phyloP scores from a whole-genome alignment of 2,113 vertebrate species.

The Microcebus jonahi region DNA sequence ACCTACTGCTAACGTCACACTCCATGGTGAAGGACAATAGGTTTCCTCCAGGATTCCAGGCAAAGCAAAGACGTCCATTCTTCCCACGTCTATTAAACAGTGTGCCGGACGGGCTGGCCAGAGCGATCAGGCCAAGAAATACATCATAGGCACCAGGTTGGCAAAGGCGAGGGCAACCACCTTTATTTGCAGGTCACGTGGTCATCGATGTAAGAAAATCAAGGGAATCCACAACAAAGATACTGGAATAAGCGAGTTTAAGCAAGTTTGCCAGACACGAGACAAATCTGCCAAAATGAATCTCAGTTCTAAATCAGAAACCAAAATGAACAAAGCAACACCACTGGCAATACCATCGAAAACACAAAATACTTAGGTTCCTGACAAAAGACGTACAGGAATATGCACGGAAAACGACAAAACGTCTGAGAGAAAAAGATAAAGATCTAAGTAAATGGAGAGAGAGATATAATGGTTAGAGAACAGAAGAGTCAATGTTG shows the following conservation, averaged over 20 bases:
- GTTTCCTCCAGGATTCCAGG: background rate
- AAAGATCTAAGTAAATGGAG: background rate
- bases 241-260: background rate
- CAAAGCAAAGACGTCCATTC: no score
- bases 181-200: no score
- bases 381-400: background rate
- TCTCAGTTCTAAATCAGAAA: background rate
- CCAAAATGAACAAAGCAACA: background rate
- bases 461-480: fast-evolving
- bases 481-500: background rate
- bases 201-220: background rate
- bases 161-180: background rate
- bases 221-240: background rate
- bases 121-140: background rate
- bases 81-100: background rate
- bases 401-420: background rate
- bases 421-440: background rate
- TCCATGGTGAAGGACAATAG: fast-evolving
- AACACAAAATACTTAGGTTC: background rate
- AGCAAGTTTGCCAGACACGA: background rate
- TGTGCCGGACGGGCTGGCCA: fast-evolving
- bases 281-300: background rate
- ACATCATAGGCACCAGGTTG: fast-evolving
- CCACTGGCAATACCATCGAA: background rate
- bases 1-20: fast-evolving